A percentile compares a stretch with the other conserved stretches of the same genome.
Conservation (phyloP, 2,888 invertebrate species). For the Cremastinae sp. region DNA sequence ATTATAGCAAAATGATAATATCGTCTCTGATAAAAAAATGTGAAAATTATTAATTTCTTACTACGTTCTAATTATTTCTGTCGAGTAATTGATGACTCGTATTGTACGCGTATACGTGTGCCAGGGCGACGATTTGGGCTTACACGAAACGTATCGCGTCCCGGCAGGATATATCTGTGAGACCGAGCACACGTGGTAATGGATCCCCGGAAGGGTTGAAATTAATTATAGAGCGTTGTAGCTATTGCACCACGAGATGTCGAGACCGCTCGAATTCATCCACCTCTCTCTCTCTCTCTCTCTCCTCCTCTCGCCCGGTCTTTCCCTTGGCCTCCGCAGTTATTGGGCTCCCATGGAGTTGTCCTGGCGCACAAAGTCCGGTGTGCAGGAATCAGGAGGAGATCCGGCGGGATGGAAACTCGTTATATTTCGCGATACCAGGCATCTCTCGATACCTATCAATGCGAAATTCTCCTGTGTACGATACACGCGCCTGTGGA, state of each 20-base stretch:
- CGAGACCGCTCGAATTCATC: constrained; percentile 36
- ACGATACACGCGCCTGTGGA: background rate
- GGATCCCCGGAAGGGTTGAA: constrained; percentile 72
- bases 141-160: constrained; percentile 21
- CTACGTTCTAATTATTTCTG: too few relatives aligned
- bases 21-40: too few relatives aligned
- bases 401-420: constrained; percentile 22
- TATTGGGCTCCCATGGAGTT: constrained; percentile 19
- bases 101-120: background rate
- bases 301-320: too few relatives aligned
- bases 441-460: constrained; percentile 26
- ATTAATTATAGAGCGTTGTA: constrained; percentile 73
- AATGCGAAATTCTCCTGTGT: background rate
- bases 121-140: constrained; percentile 3
- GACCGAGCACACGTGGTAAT: constrained; percentile 68
- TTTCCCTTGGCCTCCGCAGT: background rate
- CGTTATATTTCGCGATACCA: constrained; percentile 38
- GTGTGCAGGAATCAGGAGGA: constrained; percentile 11
- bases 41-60: too few relatives aligned
- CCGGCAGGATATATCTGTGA: constrained; percentile 56
- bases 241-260: constrained; percentile 53
- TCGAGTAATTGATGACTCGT: too few relatives aligned
- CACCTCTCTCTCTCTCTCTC: too few relatives aligned
- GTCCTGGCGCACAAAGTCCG: constrained; percentile 25
- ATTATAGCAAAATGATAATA: too few relatives aligned